Evolutionary conservation across 2,888 invertebrate species (phyloP).

Genomic region (Clanis bilineata): DNA sequence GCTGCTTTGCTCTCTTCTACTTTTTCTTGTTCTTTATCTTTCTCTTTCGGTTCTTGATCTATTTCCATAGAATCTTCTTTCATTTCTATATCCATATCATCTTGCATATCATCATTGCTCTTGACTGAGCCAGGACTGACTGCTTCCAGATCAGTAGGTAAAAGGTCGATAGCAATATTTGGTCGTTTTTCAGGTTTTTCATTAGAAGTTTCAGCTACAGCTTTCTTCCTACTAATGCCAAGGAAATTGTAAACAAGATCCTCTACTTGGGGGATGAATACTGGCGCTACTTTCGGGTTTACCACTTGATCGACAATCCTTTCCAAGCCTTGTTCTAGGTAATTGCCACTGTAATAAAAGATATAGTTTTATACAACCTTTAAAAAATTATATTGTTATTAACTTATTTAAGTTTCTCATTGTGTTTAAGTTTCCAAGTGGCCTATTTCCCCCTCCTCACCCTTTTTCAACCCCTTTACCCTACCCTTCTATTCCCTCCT

Average conservation of each 20-base stretch:
- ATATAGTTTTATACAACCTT: too few relatives aligned
- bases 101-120: constrained; percentile 73
- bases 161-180: constrained; percentile 70
- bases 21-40: constrained; percentile 31
- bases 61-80: constrained; percentile 45
- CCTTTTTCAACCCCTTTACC: too few relatives aligned
- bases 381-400: too few relatives aligned
- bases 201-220: constrained; percentile 55
- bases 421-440: too few relatives aligned
- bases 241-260: constrained; percentile 94
- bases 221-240: constrained; percentile 88
- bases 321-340: constrained; percentile 94
- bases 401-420: too few relatives aligned
- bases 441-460: too few relatives aligned
- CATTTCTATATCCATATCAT: constrained; percentile 52
- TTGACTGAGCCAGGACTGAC: constrained; percentile 91
- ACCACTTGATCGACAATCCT: constrained; percentile 98
- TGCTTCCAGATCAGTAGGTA: constrained; percentile 90
- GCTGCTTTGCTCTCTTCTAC: constrained; percentile 25
- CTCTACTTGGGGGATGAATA: constrained; percentile 95
- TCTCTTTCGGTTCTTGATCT: constrained; percentile 52
- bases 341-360: constrained; percentile 88
- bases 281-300: constrained; percentile 93
- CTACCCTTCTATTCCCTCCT: too few relatives aligned
- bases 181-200: constrained; percentile 51